Percentiles rank a stretch among this genome's conserved stretches.
Conservation (phyloP, 2,888 invertebrate species). For the Epinotia demarniana region DNA sequence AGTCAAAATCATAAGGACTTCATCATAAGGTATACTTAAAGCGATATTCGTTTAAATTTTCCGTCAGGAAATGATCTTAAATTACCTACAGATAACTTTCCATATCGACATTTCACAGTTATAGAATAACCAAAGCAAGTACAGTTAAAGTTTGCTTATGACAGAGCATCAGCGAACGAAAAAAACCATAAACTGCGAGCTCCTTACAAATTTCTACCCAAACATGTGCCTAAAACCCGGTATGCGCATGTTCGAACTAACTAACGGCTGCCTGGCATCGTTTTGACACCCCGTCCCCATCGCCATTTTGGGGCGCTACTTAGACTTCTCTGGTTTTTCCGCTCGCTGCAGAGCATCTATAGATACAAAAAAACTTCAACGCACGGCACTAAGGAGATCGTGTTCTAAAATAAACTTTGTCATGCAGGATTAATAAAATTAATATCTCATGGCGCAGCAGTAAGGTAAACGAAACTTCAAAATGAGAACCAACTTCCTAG, state of each 20-base stretch:
- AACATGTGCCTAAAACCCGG: too few relatives aligned
- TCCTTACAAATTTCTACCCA: too few relatives aligned
- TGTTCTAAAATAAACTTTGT: slow-evolving; percentile 58
- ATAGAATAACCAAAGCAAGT: background rate
- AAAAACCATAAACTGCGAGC: too few relatives aligned
- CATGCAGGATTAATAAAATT: slow-evolving; percentile 70
- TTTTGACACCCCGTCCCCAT: too few relatives aligned
- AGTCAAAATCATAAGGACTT: background rate
- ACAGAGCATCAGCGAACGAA: slow-evolving; percentile 19
- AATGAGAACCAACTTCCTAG: slow-evolving; percentile 69
- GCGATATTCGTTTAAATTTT: background rate
- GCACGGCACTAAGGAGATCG: slow-evolving; percentile 31
- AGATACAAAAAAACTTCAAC: slow-evolving; percentile 49
- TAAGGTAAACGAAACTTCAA: slow-evolving; percentile 72
- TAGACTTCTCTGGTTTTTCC: too few relatives aligned
- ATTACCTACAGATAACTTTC: background rate
- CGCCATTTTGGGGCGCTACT: too few relatives aligned
- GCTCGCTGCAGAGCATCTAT: slow-evolving; percentile 31
- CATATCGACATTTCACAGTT: background rate
- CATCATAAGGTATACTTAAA: too few relatives aligned
- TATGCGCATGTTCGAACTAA: too few relatives aligned
- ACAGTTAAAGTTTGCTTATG: background rate
- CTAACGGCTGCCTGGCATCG: too few relatives aligned
- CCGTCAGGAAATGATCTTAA: background rate
- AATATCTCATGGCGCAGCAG: slow-evolving; percentile 66